phyloP scores from a whole-genome alignment of 1,140 invertebrate genomes.

The Polypedilum vanderplanki region DNA sequence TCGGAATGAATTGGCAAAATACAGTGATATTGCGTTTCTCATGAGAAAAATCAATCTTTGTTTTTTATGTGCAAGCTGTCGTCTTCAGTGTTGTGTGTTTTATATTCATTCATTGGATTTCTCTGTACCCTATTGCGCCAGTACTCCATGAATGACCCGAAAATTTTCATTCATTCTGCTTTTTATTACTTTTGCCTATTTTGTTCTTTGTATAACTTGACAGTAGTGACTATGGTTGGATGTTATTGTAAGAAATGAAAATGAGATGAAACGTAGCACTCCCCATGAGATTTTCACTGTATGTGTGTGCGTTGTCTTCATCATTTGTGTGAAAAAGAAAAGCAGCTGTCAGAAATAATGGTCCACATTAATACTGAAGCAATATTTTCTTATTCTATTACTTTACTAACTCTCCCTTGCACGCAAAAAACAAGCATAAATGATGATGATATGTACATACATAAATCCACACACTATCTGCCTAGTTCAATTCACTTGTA shows the following conservation, averaged over 20 bases:
- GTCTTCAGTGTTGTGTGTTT: neutral
- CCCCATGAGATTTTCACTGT: too few species aligned
- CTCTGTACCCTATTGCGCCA: neutral
- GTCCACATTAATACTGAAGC: neutral
- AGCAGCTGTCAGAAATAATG: slow-evolving; percentile 17
- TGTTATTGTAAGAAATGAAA: too few species aligned
- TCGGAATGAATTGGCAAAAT: slow-evolving; percentile 12
- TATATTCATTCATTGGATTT: neutral
- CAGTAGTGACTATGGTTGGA: too few species aligned
- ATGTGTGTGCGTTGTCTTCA: too few species aligned
- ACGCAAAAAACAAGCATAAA: too few species aligned
- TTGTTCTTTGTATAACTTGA: too few species aligned
- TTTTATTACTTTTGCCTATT: too few species aligned
- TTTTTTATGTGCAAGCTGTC: slow-evolving; percentile 3
- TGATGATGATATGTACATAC: too few species aligned
- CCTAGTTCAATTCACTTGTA: too few species aligned
- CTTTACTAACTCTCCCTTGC: neutral
- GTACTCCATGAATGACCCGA: neutral
- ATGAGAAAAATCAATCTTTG: neutral
- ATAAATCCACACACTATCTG: too few species aligned
- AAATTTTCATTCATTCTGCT: neutral
- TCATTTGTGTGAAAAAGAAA: neutral
- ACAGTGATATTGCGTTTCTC: neutral
- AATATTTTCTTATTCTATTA: neutral
- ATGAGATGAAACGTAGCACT: too few species aligned